Percentiles rank a stretch among this genome's conserved stretches.
These are phyloP conservation scores for Mormyrus hasselquistii DNA, from an alignment of 2,797 vertebrate species.

Conservation along the genomic window DNA sequence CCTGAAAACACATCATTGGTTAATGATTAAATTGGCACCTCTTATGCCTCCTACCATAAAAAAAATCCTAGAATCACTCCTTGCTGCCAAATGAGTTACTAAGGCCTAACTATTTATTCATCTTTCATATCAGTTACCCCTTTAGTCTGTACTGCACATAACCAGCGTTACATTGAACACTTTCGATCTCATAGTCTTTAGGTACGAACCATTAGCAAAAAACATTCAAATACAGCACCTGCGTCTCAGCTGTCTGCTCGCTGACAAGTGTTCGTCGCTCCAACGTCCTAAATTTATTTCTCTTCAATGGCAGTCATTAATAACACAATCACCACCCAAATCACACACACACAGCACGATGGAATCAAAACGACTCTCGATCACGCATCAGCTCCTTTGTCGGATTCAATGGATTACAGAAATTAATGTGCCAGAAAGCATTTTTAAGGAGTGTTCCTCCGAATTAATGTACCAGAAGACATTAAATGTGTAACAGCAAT, in stretches of 20 bases:
- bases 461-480: constrained; percentile 4
- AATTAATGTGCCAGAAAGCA: neutral
- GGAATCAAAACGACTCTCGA: neutral
- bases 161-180: neutral
- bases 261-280: neutral
- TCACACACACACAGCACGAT: neutral
- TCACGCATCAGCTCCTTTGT: neutral
- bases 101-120: neutral
- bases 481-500: neutral
- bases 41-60: neutral
- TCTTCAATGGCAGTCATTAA: neutral
- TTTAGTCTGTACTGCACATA: neutral
- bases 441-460: neutral
- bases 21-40: neutral
- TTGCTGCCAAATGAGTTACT: neutral
- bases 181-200: too few relatives aligned
- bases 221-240: neutral
- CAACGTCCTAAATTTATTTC: neutral
- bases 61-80: neutral
- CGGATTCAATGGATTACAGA: neutral
- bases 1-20: neutral
- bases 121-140: neutral
- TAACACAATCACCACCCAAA: neutral
- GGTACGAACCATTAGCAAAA: neutral
- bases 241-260: neutral